These are phyloP conservation scores for Eulemur mongoz DNA, from an alignment of 2,797 vertebrate genomes.

Conservation along the genomic window DNA sequence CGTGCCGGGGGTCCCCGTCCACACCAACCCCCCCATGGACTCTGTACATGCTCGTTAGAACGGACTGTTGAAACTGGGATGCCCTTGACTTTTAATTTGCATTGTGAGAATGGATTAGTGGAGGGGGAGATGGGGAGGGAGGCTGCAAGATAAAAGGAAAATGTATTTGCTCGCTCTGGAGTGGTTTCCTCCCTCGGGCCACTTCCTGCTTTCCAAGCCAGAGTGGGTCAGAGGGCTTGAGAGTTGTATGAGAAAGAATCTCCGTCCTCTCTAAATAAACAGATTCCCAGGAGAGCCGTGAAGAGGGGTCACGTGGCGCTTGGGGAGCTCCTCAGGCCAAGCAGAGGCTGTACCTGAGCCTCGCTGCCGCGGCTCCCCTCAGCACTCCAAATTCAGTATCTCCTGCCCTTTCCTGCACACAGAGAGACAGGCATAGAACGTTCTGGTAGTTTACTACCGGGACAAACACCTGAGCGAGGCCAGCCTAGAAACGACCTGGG, in stretches of 20 bases:
- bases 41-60: not conserved
- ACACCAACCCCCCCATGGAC: not conserved
- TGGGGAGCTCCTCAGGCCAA: accelerated
- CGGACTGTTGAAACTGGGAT: not conserved
- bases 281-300: constrained; percentile 33
- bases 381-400: not conserved
- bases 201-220: constrained; percentile 66
- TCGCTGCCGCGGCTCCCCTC: not conserved
- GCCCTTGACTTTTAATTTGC: not conserved
- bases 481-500: accelerated
- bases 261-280: constrained; percentile 50
- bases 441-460: not conserved
- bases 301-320: not conserved
- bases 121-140: not conserved
- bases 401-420: not conserved
- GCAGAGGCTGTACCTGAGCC: not conserved
- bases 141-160: constrained; percentile 53
- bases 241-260: constrained; percentile 74
- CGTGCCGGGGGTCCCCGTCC: not conserved
- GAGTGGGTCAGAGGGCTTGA: constrained; percentile 68
- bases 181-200: not conserved
- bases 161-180: constrained; percentile 27
- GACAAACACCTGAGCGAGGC: not conserved
- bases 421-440: not conserved
- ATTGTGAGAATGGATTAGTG: not conserved